Evolutionary conservation across 2,113 vertebrate genomes (phyloP).

Genomic region (Haliaeetus leucogaster): DNA sequence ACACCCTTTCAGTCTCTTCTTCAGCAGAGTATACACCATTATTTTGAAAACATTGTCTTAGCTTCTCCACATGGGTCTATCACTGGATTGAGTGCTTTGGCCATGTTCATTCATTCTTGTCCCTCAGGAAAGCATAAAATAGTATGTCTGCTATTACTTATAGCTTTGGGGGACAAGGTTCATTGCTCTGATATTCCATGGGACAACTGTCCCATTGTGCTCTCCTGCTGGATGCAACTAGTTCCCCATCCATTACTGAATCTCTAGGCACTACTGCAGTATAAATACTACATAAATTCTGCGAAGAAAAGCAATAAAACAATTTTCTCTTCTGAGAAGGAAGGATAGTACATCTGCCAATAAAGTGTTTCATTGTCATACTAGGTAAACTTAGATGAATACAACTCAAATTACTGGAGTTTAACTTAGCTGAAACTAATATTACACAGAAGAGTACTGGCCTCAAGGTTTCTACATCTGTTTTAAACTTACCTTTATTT

Average conservation of each 20-base stretch:
- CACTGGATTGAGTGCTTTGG: not conserved
- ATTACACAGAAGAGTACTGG: not conserved
- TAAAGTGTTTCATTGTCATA: not conserved
- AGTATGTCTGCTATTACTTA: not conserved
- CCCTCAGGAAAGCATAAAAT: not conserved
- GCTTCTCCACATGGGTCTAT: not conserved
- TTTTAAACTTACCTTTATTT: not conserved
- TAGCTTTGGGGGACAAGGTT: not conserved
- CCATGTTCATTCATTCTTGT: not conserved
- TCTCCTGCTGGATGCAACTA: not conserved
- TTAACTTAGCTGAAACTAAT: not conserved
- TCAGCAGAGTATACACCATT: not conserved
- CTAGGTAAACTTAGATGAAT: not conserved
- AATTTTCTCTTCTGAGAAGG: not conserved
- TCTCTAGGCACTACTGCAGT: not conserved
- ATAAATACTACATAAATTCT: not conserved
- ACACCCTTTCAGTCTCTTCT: not conserved
- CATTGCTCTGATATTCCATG: not conserved
- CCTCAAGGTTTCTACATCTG: not conserved
- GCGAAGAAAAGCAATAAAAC: not conserved
- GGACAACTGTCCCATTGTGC: not conserved
- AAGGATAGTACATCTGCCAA: not conserved
- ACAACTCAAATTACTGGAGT: not conserved
- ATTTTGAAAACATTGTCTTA: not conserved
- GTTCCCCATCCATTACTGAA: not conserved